Evolutionary conservation across 2,113 vertebrate genomes (phyloP).

Genomic region (Macquaria australasica): DNA sequence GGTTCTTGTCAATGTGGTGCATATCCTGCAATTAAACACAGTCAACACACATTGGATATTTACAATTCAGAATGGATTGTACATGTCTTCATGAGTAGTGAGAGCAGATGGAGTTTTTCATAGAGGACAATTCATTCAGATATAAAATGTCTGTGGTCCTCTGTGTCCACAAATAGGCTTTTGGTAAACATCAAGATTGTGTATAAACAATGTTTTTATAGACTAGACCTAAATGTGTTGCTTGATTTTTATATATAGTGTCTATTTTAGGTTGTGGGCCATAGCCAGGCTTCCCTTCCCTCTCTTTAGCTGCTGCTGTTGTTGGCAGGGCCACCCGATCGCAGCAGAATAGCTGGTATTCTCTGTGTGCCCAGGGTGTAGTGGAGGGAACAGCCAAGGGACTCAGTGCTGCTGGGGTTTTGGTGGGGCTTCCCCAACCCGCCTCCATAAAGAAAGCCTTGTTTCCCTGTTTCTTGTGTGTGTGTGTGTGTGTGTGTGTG

Average conservation of each 20-base stretch:
- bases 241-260: constrained; percentile 69
- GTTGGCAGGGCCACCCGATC: constrained; percentile 67
- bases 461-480: constrained; percentile 44
- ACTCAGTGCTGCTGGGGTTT: constrained; percentile 65
- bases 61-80: constrained; percentile 49
- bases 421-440: constrained; percentile 78
- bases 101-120: constrained; percentile 56
- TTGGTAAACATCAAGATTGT: constrained; percentile 73
- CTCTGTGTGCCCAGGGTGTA: constrained; percentile 61
- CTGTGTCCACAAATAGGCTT: constrained; percentile 66
- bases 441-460: constrained; percentile 70
- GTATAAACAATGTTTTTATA: constrained; percentile 76
- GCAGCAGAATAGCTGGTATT: constrained; percentile 73
- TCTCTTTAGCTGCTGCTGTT: constrained; percentile 76
- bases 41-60: constrained; percentile 58
- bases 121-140: constrained; percentile 66
- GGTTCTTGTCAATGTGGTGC: constrained; percentile 39
- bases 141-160: constrained; percentile 59
- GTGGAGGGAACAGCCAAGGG: constrained; percentile 55
- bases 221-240: constrained; percentile 68
- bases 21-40: constrained; percentile 65
- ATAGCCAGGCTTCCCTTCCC: constrained; percentile 76
- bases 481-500: constrained; percentile 23
- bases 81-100: constrained; percentile 16
- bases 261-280: constrained; percentile 75